phyloP scores from a whole-genome alignment of 2,888 invertebrate genomes.

The Melieria omissa region DNA sequence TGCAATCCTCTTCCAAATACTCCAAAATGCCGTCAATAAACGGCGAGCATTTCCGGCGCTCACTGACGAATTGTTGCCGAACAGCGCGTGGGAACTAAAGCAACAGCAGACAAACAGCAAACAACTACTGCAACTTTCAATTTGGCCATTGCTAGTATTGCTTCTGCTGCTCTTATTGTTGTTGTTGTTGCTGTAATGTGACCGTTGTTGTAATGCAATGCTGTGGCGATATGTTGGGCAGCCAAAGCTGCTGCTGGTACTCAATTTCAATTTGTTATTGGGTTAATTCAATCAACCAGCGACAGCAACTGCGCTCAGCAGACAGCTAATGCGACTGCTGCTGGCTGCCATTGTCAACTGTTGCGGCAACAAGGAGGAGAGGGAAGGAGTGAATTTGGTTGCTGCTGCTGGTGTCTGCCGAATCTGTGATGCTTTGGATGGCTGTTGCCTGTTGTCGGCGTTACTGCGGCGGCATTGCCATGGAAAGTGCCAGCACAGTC shows the following conservation, averaged over 20 bases:
- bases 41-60: too few relatives aligned
- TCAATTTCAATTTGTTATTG: slow-evolving; percentile 27
- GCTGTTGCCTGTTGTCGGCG: not conserved
- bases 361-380: too few relatives aligned
- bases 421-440: not conserved
- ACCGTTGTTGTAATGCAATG: too few relatives aligned
- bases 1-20: too few relatives aligned
- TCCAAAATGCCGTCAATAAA: too few relatives aligned
- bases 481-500: too few relatives aligned
- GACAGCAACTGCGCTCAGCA: not conserved
- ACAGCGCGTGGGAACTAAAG: too few relatives aligned
- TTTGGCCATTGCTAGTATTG: not conserved
- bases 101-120: too few relatives aligned
- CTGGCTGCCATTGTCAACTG: not conserved
- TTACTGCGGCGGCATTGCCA: too few relatives aligned
- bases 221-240: not conserved
- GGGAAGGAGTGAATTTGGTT: not conserved
- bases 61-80: too few relatives aligned
- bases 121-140: too few relatives aligned
- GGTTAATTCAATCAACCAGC: slow-evolving; percentile 31
- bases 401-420: not conserved
- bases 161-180: not conserved
- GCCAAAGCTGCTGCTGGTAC: not conserved
- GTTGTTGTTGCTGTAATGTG: not conserved
- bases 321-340: not conserved